A percentile compares a stretch with the other conserved stretches of the same genome.
Evolutionary conservation across 2,113 vertebrate genomes (phyloP).

Genomic region (Rhagologus leucostigma): DNA sequence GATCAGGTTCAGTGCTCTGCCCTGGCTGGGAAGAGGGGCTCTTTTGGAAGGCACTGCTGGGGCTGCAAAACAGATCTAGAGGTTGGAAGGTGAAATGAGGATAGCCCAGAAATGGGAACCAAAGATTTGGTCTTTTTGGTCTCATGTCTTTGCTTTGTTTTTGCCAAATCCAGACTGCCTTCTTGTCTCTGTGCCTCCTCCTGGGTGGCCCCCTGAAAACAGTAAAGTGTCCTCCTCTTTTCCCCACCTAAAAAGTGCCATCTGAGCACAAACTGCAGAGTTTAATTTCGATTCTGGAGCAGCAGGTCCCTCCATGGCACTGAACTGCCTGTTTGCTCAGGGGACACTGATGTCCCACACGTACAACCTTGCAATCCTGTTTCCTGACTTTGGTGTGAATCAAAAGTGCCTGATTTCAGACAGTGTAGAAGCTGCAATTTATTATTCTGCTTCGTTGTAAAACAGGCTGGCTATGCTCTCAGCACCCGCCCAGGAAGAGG

Average conservation of each 20-base stretch:
- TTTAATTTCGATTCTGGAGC: not conserved
- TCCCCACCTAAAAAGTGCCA: not conserved
- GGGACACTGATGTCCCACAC: not conserved
- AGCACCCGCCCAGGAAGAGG: not conserved
- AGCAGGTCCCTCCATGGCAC: not conserved
- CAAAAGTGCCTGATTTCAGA: not conserved
- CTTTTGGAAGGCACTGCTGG: not conserved
- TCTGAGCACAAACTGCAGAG: not conserved
- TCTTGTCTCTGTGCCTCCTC: not conserved
- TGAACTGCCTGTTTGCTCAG: not conserved
- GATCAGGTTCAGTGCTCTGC: not conserved
- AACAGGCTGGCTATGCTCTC: not conserved
- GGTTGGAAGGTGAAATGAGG: not conserved
- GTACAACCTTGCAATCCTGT: not conserved
- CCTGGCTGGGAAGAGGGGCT: not conserved
- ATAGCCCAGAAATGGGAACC: accelerated
- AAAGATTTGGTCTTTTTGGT: not conserved
- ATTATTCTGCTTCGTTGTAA: not conserved
- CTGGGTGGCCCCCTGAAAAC: not conserved
- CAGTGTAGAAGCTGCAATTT: not conserved
- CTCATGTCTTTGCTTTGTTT: not conserved
- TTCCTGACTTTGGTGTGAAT: not conserved
- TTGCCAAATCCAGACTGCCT: not conserved
- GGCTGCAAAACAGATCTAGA: not conserved
- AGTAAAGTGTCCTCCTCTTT: not conserved